phyloP scores from a whole-genome alignment of 1,140 invertebrate species.

The Littorina saxatilis region DNA sequence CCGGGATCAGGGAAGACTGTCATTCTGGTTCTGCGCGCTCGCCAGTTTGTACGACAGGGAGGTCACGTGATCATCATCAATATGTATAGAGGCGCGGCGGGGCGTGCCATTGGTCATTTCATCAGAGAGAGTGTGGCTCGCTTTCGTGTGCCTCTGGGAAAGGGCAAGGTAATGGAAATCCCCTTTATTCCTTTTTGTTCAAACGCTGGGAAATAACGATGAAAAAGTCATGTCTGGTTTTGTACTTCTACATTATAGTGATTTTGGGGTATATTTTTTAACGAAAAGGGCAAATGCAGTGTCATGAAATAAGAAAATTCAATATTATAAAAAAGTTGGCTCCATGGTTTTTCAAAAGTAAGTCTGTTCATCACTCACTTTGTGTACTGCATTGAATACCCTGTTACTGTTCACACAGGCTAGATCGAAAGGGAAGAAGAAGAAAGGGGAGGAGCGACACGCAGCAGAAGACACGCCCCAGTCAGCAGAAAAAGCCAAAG shows the following conservation, averaged over 20 bases:
- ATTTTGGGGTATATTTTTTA: no score
- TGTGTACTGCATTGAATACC: no score
- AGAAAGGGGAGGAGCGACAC: constrained; percentile 15
- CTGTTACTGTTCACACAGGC: background rate
- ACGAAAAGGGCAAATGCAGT: no score
- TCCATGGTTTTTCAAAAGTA: no score
- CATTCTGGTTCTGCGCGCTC: constrained; percentile 37
- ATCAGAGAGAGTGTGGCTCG: constrained; percentile 11
- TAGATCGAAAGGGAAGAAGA: constrained; percentile 22
- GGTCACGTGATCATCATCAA: constrained; percentile 42
- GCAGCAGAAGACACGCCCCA: background rate
- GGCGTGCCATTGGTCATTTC: constrained; percentile 44
- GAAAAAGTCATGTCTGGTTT: no score
- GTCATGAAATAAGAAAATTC: no score
- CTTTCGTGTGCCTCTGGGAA: background rate
- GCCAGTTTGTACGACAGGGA: constrained; percentile 36
- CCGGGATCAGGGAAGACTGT: constrained; percentile 50
- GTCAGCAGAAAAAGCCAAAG: background rate
- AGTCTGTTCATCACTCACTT: no score
- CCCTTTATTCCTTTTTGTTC: no score
- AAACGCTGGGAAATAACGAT: no score
- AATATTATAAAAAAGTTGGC: no score
- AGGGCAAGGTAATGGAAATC: constrained; percentile 32
- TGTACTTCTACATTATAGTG: no score
- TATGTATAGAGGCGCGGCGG: constrained; percentile 46